Base-by-base conservation (phyloP, 2,888 invertebrate genomes). In the Lasioglossum morio region DNA sequence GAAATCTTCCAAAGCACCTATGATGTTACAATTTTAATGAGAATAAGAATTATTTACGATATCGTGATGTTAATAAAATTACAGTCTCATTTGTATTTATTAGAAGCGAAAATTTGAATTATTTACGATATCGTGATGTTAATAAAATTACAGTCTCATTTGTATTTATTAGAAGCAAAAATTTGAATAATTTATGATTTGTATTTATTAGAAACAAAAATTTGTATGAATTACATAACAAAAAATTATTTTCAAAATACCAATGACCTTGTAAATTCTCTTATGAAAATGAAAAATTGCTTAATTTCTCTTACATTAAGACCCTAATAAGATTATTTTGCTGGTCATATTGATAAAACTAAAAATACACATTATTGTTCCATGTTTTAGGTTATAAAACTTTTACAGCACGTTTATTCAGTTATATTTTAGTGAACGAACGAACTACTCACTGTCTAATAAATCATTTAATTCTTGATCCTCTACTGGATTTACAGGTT, bases 401-500 rank as follows among this genome's bases (percentile, higher is more conserved):
- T 70, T 14, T 14, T 19, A 4, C 1, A 53, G 69, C 48, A 53
- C 4, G 2, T 70, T 79, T 66, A 69, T 70, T 60, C 30, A 19
- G 66, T 78, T 86, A 84, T 80, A 85, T 84, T 85, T 27, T 34
- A 75, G 23, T 53, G 10, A 48, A 70, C 7, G 1, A 16, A 60
- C 37, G n/a, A 77, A 69, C 60, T 84, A 96, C 96, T 96, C 95
- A 98, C 98, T 98, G 94, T 98, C 97, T 89, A 98, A 95, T 91
- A 98, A 96, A 89, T 97, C 97, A 82, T 97, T 96, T 88, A 98
- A 95, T 94, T 98, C 98, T 57, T 97, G 96, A 92, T 98, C 97
- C 46, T 95, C 95, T 12, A 95, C 95, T 78, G 87, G 91, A 60
- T 89, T 93, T 82, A 84, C 66, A 37, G 80, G 81, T 72, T 93